Conservation (phyloP, 2,113 vertebrate species). For the Campylorhamphus procurvoides region DNA sequence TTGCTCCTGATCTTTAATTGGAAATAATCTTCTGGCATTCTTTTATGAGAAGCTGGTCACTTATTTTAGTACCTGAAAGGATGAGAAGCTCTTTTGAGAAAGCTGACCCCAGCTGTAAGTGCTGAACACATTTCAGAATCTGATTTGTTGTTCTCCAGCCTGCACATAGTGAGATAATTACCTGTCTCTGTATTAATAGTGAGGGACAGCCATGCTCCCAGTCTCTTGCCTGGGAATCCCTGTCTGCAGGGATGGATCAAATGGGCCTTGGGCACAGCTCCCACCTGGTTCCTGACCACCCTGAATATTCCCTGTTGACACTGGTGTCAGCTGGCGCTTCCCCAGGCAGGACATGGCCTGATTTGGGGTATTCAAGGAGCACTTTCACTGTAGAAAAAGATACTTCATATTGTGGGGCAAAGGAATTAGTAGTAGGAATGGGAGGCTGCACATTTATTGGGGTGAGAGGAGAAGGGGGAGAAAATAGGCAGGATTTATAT, state of each 20-base stretch:
- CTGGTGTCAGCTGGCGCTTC: neutral
- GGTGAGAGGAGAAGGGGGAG: neutral
- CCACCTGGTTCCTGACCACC: neutral
- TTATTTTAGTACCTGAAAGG: neutral
- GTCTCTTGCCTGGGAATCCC: neutral
- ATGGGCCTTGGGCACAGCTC: neutral
- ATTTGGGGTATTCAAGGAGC: neutral
- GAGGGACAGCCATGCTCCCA: neutral
- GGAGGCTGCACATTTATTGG: neutral
- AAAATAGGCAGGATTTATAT: neutral
- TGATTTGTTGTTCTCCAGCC: neutral
- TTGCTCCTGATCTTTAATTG: neutral
- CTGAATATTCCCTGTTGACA: neutral
- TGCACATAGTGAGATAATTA: neutral
- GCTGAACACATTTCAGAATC: neutral
- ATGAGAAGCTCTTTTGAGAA: neutral
- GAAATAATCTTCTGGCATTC: neutral
- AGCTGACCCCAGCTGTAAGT: neutral
- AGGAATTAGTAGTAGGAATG: neutral
- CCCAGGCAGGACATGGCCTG: neutral
- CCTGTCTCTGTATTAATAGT: neutral
- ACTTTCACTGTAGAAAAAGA: neutral
- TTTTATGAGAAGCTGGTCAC: neutral
- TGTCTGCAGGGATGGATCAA: neutral
- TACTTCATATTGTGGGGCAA: rapidly evolving